Evolutionary conservation across 1,140 invertebrate species (phyloP).

Genomic region (Sesamia nonagrioides): DNA sequence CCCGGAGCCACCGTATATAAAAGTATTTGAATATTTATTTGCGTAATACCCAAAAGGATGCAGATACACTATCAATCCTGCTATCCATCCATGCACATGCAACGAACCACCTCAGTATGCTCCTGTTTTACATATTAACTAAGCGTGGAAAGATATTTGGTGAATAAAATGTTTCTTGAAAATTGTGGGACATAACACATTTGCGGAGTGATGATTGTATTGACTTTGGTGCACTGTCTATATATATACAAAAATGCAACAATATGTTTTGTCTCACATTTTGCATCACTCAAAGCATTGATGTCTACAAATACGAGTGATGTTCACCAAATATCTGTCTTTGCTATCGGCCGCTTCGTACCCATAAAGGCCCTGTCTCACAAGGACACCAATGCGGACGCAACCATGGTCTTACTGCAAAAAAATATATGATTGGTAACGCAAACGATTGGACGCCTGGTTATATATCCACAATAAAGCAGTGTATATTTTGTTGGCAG

Average conservation of each 20-base stretch:
- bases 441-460: too few relatives aligned
- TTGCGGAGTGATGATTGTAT: neutral
- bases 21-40: neutral
- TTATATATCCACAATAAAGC: too few relatives aligned
- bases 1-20: conserved; percentile 22
- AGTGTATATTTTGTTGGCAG: too few relatives aligned
- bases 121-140: conserved; percentile 8
- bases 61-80: neutral
- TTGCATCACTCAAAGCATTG: conserved; percentile 3
- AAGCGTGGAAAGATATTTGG: conserved; percentile 25
- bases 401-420: too few relatives aligned
- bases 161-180: neutral
- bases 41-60: conserved; percentile 24
- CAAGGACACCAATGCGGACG: too few relatives aligned
- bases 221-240: neutral
- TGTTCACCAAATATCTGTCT: conserved; percentile 3
- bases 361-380: too few relatives aligned
- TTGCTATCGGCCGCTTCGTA: neutral
- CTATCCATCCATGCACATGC: conserved; percentile 52
- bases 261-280: neutral
- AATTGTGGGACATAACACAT: conserved; percentile 3
- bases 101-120: conserved; percentile 12
- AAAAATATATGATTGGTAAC: too few relatives aligned
- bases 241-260: neutral
- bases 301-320: neutral